These are phyloP conservation scores for Amphilophus citrinellus DNA, from an alignment of 2,113 vertebrate genomes.

Conservation along the genomic window DNA sequence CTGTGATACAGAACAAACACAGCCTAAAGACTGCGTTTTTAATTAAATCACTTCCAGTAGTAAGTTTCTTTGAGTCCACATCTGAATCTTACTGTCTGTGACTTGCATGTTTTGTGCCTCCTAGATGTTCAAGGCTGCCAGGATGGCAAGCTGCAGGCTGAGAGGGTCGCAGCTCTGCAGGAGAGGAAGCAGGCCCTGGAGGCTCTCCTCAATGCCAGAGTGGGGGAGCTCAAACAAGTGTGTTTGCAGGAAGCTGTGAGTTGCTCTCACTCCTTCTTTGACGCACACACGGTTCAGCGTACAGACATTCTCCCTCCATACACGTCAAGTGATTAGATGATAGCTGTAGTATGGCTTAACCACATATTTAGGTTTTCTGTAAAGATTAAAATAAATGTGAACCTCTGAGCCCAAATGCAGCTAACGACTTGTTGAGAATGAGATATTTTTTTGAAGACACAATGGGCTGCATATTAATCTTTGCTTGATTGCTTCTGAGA, in stretches of 20 bases:
- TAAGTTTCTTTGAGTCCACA: not conserved
- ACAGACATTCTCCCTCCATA: not conserved
- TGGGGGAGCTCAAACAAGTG: conserved; percentile 87
- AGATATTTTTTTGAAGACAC: not conserved
- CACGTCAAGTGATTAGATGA: not conserved
- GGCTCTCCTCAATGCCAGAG: conserved; percentile 84
- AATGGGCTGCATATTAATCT: not conserved
- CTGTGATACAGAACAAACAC: not conserved
- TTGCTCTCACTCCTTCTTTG: conserved; percentile 4
- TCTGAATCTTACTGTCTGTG: not conserved
- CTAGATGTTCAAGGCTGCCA: conserved; percentile 79
- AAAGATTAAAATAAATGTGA: not conserved
- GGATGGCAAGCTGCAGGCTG: conserved; percentile 83
- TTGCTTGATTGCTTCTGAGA: conserved; percentile 24
- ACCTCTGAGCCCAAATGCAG: not conserved
- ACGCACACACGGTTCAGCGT: not conserved
- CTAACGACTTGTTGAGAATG: conserved; percentile 7
- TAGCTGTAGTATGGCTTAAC: not conserved
- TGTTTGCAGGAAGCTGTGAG: conserved; percentile 91
- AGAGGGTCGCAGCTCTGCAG: conserved; percentile 84
- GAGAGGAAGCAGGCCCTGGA: conserved; percentile 86
- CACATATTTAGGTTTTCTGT: not conserved
- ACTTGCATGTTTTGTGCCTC: conserved; percentile 1
- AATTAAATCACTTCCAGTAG: not conserved
- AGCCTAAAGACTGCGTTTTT: not conserved